These are phyloP conservation scores for Ochropacha duplaris DNA, from an alignment of 2,888 invertebrate genomes.

Conservation along the genomic window DNA sequence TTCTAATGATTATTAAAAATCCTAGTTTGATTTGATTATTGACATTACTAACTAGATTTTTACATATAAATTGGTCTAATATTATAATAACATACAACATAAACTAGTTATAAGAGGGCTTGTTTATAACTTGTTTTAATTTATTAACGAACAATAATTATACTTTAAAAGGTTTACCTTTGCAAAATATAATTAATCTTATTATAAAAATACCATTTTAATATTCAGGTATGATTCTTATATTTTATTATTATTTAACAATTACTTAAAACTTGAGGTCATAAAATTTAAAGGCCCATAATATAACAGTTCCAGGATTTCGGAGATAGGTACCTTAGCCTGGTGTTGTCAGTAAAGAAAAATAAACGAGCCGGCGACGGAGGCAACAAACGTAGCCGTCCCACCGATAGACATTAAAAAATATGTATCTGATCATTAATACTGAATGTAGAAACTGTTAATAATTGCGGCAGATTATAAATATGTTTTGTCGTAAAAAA, in stretches of 20 bases:
- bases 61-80: constrained; percentile 30
- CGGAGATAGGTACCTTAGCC: neutral
- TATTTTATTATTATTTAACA: neutral
- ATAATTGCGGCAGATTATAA: constrained; percentile 65
- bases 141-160: neutral
- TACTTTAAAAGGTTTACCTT: neutral
- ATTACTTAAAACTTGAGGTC: neutral
- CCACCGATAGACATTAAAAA: constrained; percentile 53
- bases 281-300: neutral
- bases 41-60: constrained; percentile 39
- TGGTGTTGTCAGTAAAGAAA: neutral
- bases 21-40: constrained; percentile 33
- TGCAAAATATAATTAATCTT: neutral
- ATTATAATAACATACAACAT: neutral
- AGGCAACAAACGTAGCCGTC: constrained; percentile 33
- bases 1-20: neutral
- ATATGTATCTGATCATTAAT: constrained; percentile 67
- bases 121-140: neutral
- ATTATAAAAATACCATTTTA: neutral
- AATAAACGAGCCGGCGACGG: constrained; percentile 3
- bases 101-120: neutral
- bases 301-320: neutral
- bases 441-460: constrained; percentile 66
- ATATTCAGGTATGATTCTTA: neutral
- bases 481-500: constrained; percentile 54